A percentile compares a stretch with the other conserved stretches of the same genome.
Conservation (phyloP, 2,888 invertebrate genomes). For the Epirrita christyi region DNA sequence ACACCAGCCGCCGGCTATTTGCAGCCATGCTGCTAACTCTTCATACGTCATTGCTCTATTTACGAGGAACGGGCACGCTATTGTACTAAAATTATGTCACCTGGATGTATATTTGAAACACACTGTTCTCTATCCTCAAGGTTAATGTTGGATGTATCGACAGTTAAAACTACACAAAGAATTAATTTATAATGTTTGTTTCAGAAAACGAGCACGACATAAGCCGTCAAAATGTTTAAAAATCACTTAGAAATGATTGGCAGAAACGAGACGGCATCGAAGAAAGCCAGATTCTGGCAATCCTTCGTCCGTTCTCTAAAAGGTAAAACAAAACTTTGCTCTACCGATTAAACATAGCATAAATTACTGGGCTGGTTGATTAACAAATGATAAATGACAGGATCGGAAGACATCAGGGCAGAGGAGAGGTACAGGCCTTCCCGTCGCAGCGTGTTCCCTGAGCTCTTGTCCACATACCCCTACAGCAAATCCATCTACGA, state of each 20-base stretch:
- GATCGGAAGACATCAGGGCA: slow-evolving; percentile 96
- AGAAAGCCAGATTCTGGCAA: slow-evolving; percentile 97
- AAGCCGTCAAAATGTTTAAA: slow-evolving; percentile 93
- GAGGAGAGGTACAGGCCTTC: slow-evolving; percentile 91
- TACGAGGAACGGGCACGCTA: slow-evolving; percentile 67
- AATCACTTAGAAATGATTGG: slow-evolving; percentile 97
- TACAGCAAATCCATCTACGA: slow-evolving; percentile 95
- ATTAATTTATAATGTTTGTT: slow-evolving; percentile 53
- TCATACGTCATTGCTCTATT: slow-evolving; percentile 80
- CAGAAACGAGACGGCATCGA: slow-evolving; percentile 95
- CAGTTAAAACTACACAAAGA: slow-evolving; percentile 13
- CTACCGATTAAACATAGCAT: not conserved
- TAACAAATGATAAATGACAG: slow-evolving; percentile 65
- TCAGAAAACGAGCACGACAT: slow-evolving; percentile 92
- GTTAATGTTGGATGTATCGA: slow-evolving; percentile 50
- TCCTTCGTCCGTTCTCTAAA: slow-evolving; percentile 96
- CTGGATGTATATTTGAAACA: slow-evolving; percentile 60
- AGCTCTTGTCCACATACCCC: slow-evolving; percentile 89
- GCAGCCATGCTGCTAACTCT: slow-evolving; percentile 69
- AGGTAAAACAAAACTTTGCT: slow-evolving; percentile 84
- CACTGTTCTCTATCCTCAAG: slow-evolving; percentile 55
- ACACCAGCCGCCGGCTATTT: slow-evolving; percentile 76
- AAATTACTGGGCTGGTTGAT: not conserved
- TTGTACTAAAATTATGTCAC: slow-evolving; percentile 78
- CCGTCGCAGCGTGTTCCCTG: slow-evolving; percentile 91